Evolutionary conservation across 53 echinoderm and acorn worm species (phyloP).

Genomic region (Arbacia lixula): DNA sequence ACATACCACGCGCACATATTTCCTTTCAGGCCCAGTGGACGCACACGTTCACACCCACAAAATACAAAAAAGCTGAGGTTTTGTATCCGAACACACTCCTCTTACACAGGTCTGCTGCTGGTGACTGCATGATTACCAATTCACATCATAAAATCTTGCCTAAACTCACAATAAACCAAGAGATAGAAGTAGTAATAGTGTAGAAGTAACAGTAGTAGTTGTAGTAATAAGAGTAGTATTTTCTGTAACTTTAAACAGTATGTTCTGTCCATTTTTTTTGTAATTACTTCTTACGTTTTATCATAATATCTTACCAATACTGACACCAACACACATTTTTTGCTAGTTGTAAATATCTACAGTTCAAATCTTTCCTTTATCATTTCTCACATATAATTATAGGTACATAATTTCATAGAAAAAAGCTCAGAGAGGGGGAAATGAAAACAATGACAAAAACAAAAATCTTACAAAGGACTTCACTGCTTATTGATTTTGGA

Average conservation of each 20-base stretch:
- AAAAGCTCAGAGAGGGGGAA: constrained; percentile 22
- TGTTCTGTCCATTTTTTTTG: constrained; percentile 34
- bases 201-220: constrained; percentile 1
- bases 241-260: constrained; percentile 42
- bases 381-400: constrained; percentile 53
- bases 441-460: constrained; percentile 44
- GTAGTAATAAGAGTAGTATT: constrained; percentile 41
- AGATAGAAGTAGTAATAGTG: constrained; percentile 37
- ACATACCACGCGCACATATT: neutral
- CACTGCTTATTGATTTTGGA: constrained; percentile 41
- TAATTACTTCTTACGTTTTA: constrained; percentile 36
- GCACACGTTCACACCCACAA: constrained; percentile 2
- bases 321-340: constrained; percentile 57
- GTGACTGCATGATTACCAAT: constrained; percentile 47
- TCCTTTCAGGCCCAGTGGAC: neutral
- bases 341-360: constrained; percentile 55
- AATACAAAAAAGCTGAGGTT: constrained; percentile 35
- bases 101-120: constrained; percentile 39
- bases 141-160: constrained; percentile 51
- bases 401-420: constrained; percentile 52
- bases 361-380: constrained; percentile 51
- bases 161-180: constrained; percentile 56
- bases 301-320: constrained; percentile 51
- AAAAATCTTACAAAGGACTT: constrained; percentile 39
- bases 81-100: constrained; percentile 39